phyloP scores from a whole-genome alignment of 2,888 invertebrate species.

The Synergus umbraculus region DNA sequence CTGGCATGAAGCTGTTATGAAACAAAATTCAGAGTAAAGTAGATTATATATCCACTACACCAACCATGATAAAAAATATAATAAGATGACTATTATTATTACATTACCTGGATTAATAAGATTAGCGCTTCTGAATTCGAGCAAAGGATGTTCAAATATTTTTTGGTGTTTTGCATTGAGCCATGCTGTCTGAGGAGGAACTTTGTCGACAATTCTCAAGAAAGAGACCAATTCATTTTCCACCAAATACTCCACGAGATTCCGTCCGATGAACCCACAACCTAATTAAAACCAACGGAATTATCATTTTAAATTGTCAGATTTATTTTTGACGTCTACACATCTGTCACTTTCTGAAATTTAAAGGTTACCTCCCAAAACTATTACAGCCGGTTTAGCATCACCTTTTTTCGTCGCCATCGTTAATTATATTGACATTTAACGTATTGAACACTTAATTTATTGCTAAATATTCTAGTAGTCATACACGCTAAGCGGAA shows the following conservation, averaged over 20 bases:
- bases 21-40: background rate
- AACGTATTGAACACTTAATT: background rate
- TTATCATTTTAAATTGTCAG: slow-evolving; percentile 30
- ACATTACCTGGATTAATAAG: slow-evolving; percentile 89
- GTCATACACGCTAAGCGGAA: background rate
- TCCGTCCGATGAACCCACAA: slow-evolving; percentile 95
- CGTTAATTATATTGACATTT: slow-evolving; percentile 53
- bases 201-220: slow-evolving; percentile 93
- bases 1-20: slow-evolving; percentile 86
- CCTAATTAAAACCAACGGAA: slow-evolving; percentile 80
- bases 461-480: background rate
- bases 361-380: slow-evolving; percentile 70
- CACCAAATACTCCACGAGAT: slow-evolving; percentile 89
- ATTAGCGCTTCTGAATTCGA: slow-evolving; percentile 95
- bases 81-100: slow-evolving; percentile 11
- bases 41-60: background rate
- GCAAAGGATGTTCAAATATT: slow-evolving; percentile 85
- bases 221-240: slow-evolving; percentile 86
- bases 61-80: slow-evolving; percentile 27
- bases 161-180: slow-evolving; percentile 86
- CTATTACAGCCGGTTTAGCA: slow-evolving; percentile 71
- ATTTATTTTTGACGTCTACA: background rate
- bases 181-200: slow-evolving; percentile 95
- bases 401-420: slow-evolving; percentile 69
- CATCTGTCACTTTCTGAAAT: background rate